These are phyloP conservation scores for Oryzias melastigma DNA, from an alignment of 2,113 vertebrate genomes.

Conservation along the genomic window DNA sequence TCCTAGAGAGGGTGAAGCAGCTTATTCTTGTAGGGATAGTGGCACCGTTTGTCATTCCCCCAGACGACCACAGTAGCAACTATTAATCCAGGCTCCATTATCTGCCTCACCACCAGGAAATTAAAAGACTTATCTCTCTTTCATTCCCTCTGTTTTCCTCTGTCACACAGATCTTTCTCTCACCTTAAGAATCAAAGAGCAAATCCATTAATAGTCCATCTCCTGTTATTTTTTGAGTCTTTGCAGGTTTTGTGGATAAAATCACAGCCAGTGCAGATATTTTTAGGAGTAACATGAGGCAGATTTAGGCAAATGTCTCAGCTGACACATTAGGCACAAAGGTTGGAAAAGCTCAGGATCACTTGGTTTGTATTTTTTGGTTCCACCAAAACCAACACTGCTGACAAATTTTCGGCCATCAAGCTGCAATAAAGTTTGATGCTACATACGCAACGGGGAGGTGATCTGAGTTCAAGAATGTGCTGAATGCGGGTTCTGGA, in stretches of 20 bases:
- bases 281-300: slow-evolving; percentile 1
- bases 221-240: slow-evolving; percentile 17
- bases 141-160: slow-evolving; percentile 1
- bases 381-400: too few relatives aligned
- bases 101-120: slow-evolving; percentile 59
- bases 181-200: not conserved
- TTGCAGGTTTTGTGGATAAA: slow-evolving; percentile 23
- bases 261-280: slow-evolving; percentile 3
- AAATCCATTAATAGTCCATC: not conserved
- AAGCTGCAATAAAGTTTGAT: too few relatives aligned
- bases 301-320: not conserved
- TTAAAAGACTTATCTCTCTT: slow-evolving; percentile 56
- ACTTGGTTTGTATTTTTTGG: too few relatives aligned
- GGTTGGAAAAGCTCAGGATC: too few relatives aligned
- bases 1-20: slow-evolving; percentile 2
- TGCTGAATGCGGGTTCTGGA: too few relatives aligned
- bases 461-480: too few relatives aligned
- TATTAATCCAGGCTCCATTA: slow-evolving; percentile 59
- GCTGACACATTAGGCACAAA: too few relatives aligned
- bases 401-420: too few relatives aligned
- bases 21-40: slow-evolving; percentile 19
- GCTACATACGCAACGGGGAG: too few relatives aligned
- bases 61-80: slow-evolving; percentile 32
- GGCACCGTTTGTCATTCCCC: slow-evolving; percentile 26
- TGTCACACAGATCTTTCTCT: not conserved